Conservation (phyloP, 2,888 invertebrate species). For the Drosophila imparisetae region DNA sequence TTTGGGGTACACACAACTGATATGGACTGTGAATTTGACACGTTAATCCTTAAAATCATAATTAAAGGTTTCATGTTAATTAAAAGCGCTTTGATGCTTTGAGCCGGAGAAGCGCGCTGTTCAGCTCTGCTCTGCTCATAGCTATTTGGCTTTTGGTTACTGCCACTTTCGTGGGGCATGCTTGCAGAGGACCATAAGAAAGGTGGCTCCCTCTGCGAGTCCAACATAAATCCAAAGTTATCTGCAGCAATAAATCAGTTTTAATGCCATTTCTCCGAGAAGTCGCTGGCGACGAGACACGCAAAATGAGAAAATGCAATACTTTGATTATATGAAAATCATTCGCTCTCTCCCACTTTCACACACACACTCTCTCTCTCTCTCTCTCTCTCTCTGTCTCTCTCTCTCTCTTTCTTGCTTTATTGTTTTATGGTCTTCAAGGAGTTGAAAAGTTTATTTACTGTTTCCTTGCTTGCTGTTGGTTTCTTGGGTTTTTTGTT, state of each 20-base stretch:
- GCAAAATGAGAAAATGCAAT: slow-evolving; percentile 32
- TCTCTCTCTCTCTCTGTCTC: not conserved
- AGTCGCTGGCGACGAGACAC: slow-evolving; percentile 26
- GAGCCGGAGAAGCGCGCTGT: not conserved
- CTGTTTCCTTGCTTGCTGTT: not conserved
- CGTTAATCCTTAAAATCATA: slow-evolving; percentile 72
- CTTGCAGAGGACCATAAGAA: slow-evolving; percentile 7
- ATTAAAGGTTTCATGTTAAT: slow-evolving; percentile 73
- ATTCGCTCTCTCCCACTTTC: not conserved
- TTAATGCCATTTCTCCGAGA: slow-evolving; percentile 64
- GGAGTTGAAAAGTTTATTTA: slow-evolving; percentile 33
- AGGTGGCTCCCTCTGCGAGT: slow-evolving; percentile 30
- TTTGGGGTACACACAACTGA: not conserved
- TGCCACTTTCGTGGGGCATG: not conserved
- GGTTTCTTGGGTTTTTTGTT: not conserved
- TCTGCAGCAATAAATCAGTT: slow-evolving; percentile 76
- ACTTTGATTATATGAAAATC: slow-evolving; percentile 38
- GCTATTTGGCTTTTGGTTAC: slow-evolving; percentile 7
- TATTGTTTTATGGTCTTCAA: slow-evolving; percentile 38
- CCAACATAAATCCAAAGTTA: slow-evolving; percentile 72
- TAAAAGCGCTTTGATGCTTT: slow-evolving; percentile 58
- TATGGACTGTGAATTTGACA: slow-evolving; percentile 48
- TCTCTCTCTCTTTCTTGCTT: not conserved
- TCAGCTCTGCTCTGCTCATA: not conserved
- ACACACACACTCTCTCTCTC: not conserved